Percentiles rank a stretch among this genome's conserved stretches.
Evolutionary conservation across 2,113 vertebrate species (phyloP).

Genomic region (Anser brachyrhynchus): DNA sequence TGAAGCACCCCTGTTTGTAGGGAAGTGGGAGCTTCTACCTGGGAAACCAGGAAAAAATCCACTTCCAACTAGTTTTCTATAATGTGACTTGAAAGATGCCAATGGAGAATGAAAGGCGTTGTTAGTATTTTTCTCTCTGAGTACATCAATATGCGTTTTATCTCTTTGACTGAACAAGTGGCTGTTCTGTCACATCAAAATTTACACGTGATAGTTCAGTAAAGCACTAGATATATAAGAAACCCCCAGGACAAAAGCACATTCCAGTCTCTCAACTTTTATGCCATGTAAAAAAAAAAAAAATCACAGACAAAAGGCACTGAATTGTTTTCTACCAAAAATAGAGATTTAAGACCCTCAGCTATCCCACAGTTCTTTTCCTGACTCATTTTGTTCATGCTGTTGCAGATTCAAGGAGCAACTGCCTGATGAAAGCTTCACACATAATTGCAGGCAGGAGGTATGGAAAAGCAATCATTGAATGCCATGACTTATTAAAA

Average conservation of each 20-base stretch:
- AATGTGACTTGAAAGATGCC: background rate
- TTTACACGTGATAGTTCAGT: background rate
- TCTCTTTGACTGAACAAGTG: background rate
- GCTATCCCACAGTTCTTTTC: background rate
- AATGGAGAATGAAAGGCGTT: background rate
- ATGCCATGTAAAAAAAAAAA: background rate
- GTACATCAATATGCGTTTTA: background rate
- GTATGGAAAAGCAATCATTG: conserved; percentile 25
- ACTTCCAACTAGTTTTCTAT: background rate
- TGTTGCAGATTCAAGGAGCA: background rate
- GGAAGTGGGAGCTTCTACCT: background rate
- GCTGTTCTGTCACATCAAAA: conserved; percentile 7
- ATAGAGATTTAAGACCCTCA: background rate
- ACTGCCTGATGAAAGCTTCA: background rate
- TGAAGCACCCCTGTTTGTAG: background rate
- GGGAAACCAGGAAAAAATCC: background rate
- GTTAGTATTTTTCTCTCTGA: background rate
- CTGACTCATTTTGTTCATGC: background rate
- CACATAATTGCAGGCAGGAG: background rate
- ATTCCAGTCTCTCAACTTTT: background rate
- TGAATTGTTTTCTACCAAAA: conserved; percentile 8
- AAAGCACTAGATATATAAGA: background rate
- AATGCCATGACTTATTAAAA: conserved; percentile 44
- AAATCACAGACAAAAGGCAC: background rate
- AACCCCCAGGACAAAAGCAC: background rate